Evolutionary conservation across 2,888 invertebrate species (phyloP).

Genomic region (Hartigia nigra): DNA sequence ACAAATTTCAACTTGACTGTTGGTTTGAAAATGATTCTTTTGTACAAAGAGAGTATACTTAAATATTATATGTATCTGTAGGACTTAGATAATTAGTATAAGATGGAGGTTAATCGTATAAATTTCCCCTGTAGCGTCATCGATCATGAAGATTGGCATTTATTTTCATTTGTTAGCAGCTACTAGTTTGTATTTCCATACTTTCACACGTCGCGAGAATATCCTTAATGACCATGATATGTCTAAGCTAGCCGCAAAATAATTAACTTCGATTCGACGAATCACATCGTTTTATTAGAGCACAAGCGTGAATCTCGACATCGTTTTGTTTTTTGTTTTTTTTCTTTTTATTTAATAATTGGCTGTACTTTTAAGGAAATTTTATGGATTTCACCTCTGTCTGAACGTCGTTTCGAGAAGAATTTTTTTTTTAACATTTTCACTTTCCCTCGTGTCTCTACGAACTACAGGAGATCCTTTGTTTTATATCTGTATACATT

Average conservation of each 20-base stretch:
- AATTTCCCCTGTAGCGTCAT: neutral
- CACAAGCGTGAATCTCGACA: neutral
- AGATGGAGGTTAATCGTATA: neutral
- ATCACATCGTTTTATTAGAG: neutral
- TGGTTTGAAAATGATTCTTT: constrained; percentile 31
- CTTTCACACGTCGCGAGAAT: neutral
- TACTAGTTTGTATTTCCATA: neutral
- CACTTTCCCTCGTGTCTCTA: neutral
- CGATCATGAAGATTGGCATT: neutral
- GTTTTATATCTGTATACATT: neutral
- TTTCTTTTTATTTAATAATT: neutral
- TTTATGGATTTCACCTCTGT: neutral
- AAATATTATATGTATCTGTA: constrained; percentile 37
- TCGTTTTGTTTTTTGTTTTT: no score
- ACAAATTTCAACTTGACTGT: constrained; percentile 2
- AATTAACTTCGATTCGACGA: neutral
- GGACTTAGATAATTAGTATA: constrained; percentile 7
- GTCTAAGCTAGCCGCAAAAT: neutral
- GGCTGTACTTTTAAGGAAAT: neutral
- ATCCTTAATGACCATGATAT: neutral
- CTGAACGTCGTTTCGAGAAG: neutral
- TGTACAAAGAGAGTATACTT: constrained; percentile 40
- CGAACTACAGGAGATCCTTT: neutral
- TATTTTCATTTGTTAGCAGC: neutral
- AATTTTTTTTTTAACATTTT: neutral